These are phyloP conservation scores for Cataglyphis rosenhaueri DNA, from an alignment of 2,888 invertebrate genomes.

Conservation along the genomic window DNA sequence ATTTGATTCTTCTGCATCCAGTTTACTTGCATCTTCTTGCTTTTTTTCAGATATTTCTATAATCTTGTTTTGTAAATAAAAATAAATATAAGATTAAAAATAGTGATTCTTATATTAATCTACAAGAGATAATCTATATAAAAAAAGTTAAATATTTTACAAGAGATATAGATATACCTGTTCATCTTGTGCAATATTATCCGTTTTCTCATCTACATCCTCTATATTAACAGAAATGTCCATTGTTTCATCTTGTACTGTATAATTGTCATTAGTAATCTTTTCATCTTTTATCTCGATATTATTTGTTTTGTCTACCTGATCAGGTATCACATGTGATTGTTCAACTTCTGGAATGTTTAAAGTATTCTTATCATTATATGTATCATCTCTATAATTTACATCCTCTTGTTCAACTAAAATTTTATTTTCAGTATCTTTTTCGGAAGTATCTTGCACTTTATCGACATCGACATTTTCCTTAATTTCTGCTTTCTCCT, in stretches of 20 bases:
- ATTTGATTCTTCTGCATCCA: conserved; percentile 49
- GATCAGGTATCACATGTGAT: conserved; percentile 32
- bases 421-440: not conserved
- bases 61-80: conserved; percentile 65
- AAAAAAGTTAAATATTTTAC: not conserved
- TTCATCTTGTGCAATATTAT: conserved; percentile 31
- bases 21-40: conserved; percentile 48
- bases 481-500: conserved; percentile 23
- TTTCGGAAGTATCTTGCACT: not conserved
- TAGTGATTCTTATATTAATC: conserved; percentile 37
- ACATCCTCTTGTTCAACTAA: conserved; percentile 22
- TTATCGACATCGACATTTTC: conserved; percentile 13
- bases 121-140: conserved; percentile 29
- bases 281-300: conserved; percentile 65
- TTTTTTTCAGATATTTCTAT: conserved; percentile 84
- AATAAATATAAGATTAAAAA: conserved; percentile 32
- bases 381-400: conserved; percentile 29
- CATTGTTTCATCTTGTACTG: conserved; percentile 25
- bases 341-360: conserved; percentile 55
- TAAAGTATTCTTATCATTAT: conserved; percentile 27
- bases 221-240: conserved; percentile 26
- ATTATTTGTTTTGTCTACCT: conserved; percentile 39
- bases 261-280: conserved; percentile 46
- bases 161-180: conserved; percentile 58
- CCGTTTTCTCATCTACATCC: conserved; percentile 36